A percentile compares a stretch with the other conserved stretches of the same genome.
Conservation (phyloP, 2,888 invertebrate species). For the Eristalis tenax region DNA sequence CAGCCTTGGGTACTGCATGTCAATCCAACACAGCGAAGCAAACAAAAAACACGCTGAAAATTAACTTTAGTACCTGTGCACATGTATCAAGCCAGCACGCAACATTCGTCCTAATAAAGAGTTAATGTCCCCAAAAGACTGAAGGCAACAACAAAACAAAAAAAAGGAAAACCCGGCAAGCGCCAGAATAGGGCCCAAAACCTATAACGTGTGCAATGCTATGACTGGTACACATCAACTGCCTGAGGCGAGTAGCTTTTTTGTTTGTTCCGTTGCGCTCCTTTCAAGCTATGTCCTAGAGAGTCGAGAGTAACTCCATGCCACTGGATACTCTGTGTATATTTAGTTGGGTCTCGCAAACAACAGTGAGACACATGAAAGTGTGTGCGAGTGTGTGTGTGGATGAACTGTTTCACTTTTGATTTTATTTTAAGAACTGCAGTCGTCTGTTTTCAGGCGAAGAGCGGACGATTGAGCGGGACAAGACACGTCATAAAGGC, state of each 20-base stretch:
- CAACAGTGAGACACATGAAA: neutral
- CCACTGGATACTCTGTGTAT: neutral
- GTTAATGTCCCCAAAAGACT: constrained; percentile 51
- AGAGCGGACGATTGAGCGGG: neutral
- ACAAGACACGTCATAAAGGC: constrained; percentile 3
- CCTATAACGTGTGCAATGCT: constrained; percentile 53
- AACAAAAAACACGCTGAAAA: constrained; percentile 11
- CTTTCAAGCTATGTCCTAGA: constrained; percentile 37
- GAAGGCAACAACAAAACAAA: neutral
- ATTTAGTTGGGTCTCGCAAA: neutral
- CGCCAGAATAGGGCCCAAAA: constrained; percentile 17
- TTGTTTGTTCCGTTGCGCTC: constrained; percentile 10
- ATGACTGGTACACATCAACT: constrained; percentile 65
- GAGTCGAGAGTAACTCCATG: constrained; percentile 21
- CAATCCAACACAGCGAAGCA: neutral
- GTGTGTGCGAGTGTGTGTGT: neutral
- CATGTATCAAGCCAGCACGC: constrained; percentile 65
- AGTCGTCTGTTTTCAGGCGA: constrained; percentile 12
- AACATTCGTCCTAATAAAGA: constrained; percentile 71
- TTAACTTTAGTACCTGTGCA: constrained; percentile 22
- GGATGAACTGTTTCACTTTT: constrained; percentile 7
- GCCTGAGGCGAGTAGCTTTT: constrained; percentile 30
- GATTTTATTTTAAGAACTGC: constrained; percentile 56
- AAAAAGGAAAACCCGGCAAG: constrained; percentile 14
- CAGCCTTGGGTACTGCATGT: constrained; percentile 36